Conservation (phyloP, 2,797 vertebrate species). For the Myripristis murdjan region DNA sequence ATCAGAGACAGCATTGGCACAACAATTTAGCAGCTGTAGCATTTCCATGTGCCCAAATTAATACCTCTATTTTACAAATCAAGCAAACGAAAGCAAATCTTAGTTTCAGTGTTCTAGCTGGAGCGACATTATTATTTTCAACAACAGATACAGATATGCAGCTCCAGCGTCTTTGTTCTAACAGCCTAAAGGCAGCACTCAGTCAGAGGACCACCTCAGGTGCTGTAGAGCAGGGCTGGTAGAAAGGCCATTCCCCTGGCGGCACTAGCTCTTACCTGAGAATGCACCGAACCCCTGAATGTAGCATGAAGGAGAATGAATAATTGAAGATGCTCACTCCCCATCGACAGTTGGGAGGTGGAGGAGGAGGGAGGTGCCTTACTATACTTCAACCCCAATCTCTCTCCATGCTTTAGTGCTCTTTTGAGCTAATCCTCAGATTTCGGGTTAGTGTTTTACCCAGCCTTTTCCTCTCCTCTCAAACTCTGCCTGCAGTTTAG, state of each 20-base stretch:
- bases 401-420: conserved; percentile 56
- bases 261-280: conserved; percentile 75
- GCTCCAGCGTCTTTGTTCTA: conserved; percentile 46
- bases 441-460: conserved; percentile 36
- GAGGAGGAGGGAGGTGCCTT: conserved; percentile 78
- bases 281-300: conserved; percentile 77
- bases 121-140: conserved; percentile 35
- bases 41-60: conserved; percentile 65
- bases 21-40: conserved; percentile 57
- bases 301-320: conserved; percentile 84
- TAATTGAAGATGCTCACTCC: conserved; percentile 75
- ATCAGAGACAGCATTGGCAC: conserved; percentile 62
- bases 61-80: conserved; percentile 49
- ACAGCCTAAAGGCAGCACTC: conserved; percentile 61
- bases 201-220: conserved; percentile 68
- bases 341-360: conserved; percentile 72
- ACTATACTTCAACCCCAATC: conserved; percentile 56
- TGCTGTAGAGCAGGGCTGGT: conserved; percentile 67
- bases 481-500: conserved; percentile 69
- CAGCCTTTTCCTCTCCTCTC: conserved; percentile 44
- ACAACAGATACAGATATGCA: conserved; percentile 41
- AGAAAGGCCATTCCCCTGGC: conserved; percentile 64
- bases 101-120: conserved; percentile 37
- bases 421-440: conserved; percentile 43
- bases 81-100: conserved; percentile 39